Evolutionary conservation across 2,113 vertebrate species (phyloP).

Genomic region (Mandrillus leucophaeus): DNA sequence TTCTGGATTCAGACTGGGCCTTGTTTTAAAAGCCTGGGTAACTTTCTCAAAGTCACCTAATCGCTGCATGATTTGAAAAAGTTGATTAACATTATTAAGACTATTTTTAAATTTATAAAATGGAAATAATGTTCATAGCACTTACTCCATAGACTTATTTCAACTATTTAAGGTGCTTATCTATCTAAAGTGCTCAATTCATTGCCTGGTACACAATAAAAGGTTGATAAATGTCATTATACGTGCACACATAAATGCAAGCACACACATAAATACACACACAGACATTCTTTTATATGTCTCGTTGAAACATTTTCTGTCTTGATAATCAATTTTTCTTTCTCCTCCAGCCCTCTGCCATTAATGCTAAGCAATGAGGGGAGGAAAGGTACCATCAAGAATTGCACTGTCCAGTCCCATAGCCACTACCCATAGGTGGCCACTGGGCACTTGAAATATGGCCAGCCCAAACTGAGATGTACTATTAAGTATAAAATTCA

Average conservation of each 20-base stretch:
- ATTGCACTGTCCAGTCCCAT: accelerated
- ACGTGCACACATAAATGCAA: neutral
- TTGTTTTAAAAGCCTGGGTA: neutral
- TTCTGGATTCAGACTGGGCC: neutral
- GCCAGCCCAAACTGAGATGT: neutral
- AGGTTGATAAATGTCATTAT: neutral
- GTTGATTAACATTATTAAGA: neutral
- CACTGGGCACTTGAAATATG: neutral
- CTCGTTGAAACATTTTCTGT: neutral
- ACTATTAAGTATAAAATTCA: neutral
- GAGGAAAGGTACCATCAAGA: neutral
- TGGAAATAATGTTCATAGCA: neutral
- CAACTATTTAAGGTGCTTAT: neutral
- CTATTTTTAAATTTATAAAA: neutral
- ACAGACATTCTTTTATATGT: neutral
- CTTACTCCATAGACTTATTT: neutral
- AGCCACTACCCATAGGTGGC: neutral
- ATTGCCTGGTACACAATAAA: neutral
- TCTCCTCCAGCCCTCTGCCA: neutral
- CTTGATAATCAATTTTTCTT: neutral
- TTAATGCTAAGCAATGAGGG: neutral
- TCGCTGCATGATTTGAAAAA: slow-evolving; percentile 3
- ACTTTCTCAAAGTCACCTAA: neutral
- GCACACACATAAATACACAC: neutral
- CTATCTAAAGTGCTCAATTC: neutral